Conservation (phyloP, 1,140 invertebrate species). For the Globodera ellingtonae region DNA sequence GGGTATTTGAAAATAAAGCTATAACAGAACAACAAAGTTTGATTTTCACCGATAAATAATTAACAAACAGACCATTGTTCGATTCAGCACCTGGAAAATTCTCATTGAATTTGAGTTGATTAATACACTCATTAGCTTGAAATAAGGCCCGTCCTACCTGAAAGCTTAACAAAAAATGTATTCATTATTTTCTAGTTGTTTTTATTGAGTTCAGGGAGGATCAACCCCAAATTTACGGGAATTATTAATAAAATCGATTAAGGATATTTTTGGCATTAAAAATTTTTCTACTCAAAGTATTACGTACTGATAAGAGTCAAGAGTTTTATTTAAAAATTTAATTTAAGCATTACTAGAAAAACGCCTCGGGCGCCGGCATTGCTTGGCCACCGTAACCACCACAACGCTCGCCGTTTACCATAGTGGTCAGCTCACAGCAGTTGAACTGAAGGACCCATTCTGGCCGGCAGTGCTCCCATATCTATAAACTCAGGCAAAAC, state of each 20-base stretch:
- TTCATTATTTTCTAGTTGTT: not conserved
- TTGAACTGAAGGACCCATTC: conserved; percentile 55
- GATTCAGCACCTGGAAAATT: conserved; percentile 58
- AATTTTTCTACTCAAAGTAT: too few species aligned
- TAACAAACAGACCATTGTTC: conserved; percentile 45
- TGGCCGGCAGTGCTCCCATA: conserved; percentile 11
- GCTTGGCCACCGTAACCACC: conserved; percentile 45
- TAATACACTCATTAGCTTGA: not conserved
- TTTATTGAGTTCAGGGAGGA: not conserved
- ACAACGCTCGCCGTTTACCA: not conserved
- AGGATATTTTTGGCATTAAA: too few species aligned
- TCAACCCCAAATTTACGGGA: not conserved
- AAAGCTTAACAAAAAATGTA: conserved; percentile 15
- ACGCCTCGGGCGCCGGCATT: conserved; percentile 60
- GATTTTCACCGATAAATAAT: too few species aligned
- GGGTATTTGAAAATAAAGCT: too few species aligned
- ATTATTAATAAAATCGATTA: too few species aligned
- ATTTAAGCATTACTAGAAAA: conserved; percentile 53
- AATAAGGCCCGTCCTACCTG: conserved; percentile 7
- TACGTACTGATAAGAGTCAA: too few species aligned
- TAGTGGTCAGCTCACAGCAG: conserved; percentile 52
- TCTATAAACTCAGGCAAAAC: conserved; percentile 24
- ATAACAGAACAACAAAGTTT: too few species aligned
- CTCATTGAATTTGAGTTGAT: conserved; percentile 17
- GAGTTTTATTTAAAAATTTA: too few species aligned